Evolutionary conservation across 2,797 vertebrate species (phyloP).

Genomic region (Falco naumanni): DNA sequence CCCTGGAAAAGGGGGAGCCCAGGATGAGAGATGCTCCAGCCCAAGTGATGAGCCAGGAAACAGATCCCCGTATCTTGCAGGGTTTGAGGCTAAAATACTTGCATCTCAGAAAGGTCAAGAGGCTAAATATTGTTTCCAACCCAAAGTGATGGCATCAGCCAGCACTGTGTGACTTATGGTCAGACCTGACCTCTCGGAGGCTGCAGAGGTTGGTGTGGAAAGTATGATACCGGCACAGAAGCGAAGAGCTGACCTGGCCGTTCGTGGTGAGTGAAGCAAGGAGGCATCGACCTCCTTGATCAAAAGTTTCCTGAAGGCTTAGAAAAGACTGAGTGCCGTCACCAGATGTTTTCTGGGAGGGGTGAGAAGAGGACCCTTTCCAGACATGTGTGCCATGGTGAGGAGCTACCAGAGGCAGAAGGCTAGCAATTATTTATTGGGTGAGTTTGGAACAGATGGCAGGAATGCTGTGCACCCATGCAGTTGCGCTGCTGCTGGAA

Average conservation of each 20-base stretch:
- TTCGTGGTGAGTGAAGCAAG: not conserved
- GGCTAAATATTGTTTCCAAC: not conserved
- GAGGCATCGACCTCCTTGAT: not conserved
- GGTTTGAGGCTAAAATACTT: not conserved
- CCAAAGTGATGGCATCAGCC: not conserved
- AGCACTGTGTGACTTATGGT: not conserved
- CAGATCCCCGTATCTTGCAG: not conserved
- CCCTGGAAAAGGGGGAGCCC: not conserved
- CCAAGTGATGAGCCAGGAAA: not conserved
- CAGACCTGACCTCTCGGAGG: not conserved
- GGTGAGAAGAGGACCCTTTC: not conserved
- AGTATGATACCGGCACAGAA: not conserved
- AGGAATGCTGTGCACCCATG: accelerated
- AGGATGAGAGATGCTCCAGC: not conserved
- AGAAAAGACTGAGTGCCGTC: not conserved
- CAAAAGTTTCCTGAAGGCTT: not conserved
- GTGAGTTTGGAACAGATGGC: not conserved
- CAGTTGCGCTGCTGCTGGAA: not conserved
- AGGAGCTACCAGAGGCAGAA: not conserved
- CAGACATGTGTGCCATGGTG: accelerated
- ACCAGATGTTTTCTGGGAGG: not conserved
- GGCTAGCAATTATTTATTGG: not conserved
- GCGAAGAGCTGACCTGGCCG: not conserved
- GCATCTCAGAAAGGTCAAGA: not conserved
- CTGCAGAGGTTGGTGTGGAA: not conserved